Evolutionary conservation across 2,888 invertebrate species (phyloP), one percentile per base, ranked within the genome.

Genomic region (Epirrhoe tristata): DNA sequence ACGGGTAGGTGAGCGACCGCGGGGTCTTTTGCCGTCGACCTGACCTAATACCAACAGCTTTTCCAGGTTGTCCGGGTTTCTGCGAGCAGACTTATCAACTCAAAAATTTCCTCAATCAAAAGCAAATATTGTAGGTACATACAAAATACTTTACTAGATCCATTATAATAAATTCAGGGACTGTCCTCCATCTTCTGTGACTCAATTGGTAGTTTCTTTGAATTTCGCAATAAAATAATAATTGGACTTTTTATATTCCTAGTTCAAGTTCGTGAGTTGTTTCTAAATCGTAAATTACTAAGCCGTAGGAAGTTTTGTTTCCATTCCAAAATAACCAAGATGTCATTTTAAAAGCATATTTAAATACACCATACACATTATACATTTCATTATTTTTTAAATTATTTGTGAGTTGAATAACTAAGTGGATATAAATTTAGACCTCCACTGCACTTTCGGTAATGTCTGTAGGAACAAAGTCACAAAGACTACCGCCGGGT

Each of bases 401-500:
- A 61, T 56, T 2, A 39, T 17, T 52, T 63, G 58, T 63, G 67
- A 52, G 24, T 59, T 56, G 63, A 67, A 63, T 67, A 56, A 59
- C 24, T 8, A 43, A 66, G 58, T 50, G 43, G 43, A 50, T 62
- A 14, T 17, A 51, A 46, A 48, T 56, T 57, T 50, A 63, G 53
- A 65, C 58, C 61, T 64, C 51, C 52, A 7, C 36, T 70, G 58
- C 39, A 64, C 52, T 69, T 70, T 70, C 14, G 55, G 66, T 62
- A 56, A 63, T 61, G 61, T 53, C 34, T 59, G 66, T 67, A 58
- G 68, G 74, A 50, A 66, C 55, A 63, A 69, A 69, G 65, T 61
- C 71, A 78, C 78, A 84, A 86, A 81, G 77, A 73, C 67, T 50
- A 71, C 85, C 86, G 84, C 79, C 67, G 12, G n/a, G 54, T 83